Evolutionary conservation across 2,797 vertebrate species (phyloP), one percentile per base, ranked within the genome.

Genomic region (Sebastolobus alascanus): DNA sequence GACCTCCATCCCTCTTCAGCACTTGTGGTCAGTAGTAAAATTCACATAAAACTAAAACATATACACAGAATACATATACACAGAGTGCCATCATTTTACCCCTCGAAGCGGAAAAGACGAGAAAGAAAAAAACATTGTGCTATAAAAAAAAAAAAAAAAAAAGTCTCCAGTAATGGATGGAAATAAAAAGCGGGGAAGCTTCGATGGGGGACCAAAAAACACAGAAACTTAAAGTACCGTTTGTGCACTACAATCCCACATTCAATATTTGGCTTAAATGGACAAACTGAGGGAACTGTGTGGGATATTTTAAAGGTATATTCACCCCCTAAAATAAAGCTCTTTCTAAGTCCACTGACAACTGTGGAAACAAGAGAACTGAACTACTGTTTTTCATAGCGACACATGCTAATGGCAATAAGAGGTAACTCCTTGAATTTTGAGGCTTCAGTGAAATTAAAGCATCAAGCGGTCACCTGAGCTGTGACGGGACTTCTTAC

Each of bases 1-100:
- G 31, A 64, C 76, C 75, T 82, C 82, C 31, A 8, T 72, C 84
- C 35, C 73, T 82, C 85, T 68, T n/a, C 65, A 87, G 84, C 89
- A 86, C 84, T 77, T 83, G 85, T 86, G 87, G 85, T 94, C 93
- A 94, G 93, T 94, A 94, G 92, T 93, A 91, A 86, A 89, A 79
- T 75, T 89, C 86, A 89, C 56, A 8, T 84, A 82, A 58, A 87
- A 29, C 33, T 63, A 82, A 37, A 79, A 87, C 69, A 87, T 77
- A 73, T 50, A 89, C 72, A 91, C 63, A 83, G 20, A 86, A 75
- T 61, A 82, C 68, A 87, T 61, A 79, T 20, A 90, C 22, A 91
- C 54, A 84, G 65, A 73, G 80, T 78, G 76, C 83, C 83, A 80
- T 82, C 6, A 22, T 70, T 68, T 82, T 31, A 68, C 65, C 80